phyloP scores from a whole-genome alignment of 2,797 vertebrate species.

The Eleutherodactylus coqui region DNA sequence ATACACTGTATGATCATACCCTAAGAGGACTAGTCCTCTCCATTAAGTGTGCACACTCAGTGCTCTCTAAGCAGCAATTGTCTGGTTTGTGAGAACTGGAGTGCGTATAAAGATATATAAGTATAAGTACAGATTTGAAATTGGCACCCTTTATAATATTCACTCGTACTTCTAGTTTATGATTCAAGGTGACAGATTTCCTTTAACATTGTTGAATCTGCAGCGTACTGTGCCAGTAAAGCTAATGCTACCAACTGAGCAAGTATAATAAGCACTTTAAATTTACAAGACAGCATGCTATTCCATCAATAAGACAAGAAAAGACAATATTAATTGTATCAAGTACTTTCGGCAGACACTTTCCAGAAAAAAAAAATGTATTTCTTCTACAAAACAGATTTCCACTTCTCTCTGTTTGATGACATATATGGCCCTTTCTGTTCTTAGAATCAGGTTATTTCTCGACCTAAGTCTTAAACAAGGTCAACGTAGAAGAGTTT shows the following conservation, averaged over 20 bases:
- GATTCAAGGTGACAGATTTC: no score
- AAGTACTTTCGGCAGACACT: not conserved
- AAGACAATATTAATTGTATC: not conserved
- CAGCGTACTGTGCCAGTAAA: not conserved
- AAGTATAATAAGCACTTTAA: not conserved
- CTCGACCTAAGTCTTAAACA: not conserved
- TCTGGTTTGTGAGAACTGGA: no score
- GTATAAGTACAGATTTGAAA: no score
- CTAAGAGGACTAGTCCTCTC: no score
- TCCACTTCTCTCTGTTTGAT: not conserved
- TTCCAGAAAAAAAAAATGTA: not conserved
- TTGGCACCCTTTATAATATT: no score
- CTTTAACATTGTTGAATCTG: not conserved
- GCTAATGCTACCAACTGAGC: not conserved
- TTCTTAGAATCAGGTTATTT: not conserved
- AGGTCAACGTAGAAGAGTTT: not conserved
- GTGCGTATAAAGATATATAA: no score
- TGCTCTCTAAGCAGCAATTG: no score
- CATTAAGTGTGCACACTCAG: no score
- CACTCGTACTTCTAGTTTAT: no score
- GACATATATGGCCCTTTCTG: not conserved
- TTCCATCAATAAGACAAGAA: not conserved
- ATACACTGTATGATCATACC: no score
- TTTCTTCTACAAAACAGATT: not conserved
- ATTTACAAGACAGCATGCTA: not conserved